Evolutionary conservation across 2,797 vertebrate genomes (phyloP).

Genomic region (Sebastes hubbsi): DNA sequence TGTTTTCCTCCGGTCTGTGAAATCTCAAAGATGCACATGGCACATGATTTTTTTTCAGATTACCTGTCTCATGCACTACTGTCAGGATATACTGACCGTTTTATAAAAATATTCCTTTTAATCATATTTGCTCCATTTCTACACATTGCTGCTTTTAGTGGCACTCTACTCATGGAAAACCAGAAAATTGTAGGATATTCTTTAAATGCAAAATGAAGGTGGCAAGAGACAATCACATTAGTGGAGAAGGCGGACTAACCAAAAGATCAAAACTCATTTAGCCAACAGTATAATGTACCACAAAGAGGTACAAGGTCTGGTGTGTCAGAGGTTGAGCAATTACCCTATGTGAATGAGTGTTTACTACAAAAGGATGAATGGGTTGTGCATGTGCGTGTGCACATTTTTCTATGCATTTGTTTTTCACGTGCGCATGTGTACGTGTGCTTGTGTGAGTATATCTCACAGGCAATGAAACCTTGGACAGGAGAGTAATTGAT

Average conservation of each 20-base stretch:
- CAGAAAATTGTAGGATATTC: neutral
- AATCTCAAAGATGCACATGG: too few relatives aligned
- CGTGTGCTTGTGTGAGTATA: constrained; percentile 54
- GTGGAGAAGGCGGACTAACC: constrained; percentile 6
- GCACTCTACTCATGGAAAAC: neutral
- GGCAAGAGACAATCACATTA: constrained; percentile 17
- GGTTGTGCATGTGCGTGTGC: neutral
- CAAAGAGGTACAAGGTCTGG: constrained; percentile 26
- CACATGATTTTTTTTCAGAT: too few relatives aligned
- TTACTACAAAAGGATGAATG: constrained; percentile 5
- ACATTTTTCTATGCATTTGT: constrained; percentile 35
- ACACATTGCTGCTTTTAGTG: neutral
- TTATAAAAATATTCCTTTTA: too few relatives aligned
- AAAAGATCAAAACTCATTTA: constrained; percentile 48
- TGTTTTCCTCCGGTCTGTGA: too few relatives aligned
- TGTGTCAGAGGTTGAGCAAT: constrained; percentile 38
- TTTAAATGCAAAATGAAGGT: constrained; percentile 27
- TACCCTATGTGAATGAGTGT: constrained; percentile 31
- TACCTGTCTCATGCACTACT: too few relatives aligned
- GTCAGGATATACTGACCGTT: too few relatives aligned
- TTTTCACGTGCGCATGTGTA: constrained; percentile 11
- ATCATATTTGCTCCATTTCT: too few relatives aligned
- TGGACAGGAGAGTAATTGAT: constrained; percentile 87
- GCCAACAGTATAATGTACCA: constrained; percentile 16
- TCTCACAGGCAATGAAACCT: constrained; percentile 81